These are phyloP conservation scores for Erpornis zantholeuca DNA, from an alignment of 2,113 vertebrate genomes.

Conservation along the genomic window DNA sequence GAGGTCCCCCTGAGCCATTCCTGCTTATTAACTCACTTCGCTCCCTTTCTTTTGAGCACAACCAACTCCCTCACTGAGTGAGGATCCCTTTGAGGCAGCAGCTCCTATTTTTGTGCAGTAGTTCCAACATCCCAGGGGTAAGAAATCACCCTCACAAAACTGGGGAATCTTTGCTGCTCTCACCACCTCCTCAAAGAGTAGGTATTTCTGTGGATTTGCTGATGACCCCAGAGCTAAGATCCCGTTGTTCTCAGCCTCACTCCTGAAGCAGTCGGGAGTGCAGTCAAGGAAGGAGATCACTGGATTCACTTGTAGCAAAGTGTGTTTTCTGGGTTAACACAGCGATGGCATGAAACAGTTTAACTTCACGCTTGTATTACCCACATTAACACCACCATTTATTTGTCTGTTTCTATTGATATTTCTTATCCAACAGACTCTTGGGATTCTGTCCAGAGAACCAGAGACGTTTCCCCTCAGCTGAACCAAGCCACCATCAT, in stretches of 20 bases:
- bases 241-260: not conserved
- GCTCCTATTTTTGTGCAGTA: not conserved
- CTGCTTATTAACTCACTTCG: not conserved
- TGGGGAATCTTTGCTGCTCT: not conserved
- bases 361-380: not conserved
- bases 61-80: not conserved
- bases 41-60: not conserved
- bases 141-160: not conserved
- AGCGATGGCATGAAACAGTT: not conserved
- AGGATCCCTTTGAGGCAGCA: not conserved
- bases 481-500: slow-evolving; percentile 99
- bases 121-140: not conserved
- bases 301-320: not conserved
- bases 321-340: not conserved
- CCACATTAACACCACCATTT: not conserved
- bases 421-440: slow-evolving; percentile 80
- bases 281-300: not conserved
- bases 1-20: not conserved
- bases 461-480: slow-evolving; percentile 98
- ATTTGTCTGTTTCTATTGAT: not conserved
- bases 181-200: not conserved
- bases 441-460: slow-evolving; percentile 97
- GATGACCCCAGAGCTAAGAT: not conserved
- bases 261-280: not conserved
- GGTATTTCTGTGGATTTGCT: not conserved